Base-by-base conservation (phyloP, 2,888 invertebrate genomes). In the Monopis laevigella region DNA sequence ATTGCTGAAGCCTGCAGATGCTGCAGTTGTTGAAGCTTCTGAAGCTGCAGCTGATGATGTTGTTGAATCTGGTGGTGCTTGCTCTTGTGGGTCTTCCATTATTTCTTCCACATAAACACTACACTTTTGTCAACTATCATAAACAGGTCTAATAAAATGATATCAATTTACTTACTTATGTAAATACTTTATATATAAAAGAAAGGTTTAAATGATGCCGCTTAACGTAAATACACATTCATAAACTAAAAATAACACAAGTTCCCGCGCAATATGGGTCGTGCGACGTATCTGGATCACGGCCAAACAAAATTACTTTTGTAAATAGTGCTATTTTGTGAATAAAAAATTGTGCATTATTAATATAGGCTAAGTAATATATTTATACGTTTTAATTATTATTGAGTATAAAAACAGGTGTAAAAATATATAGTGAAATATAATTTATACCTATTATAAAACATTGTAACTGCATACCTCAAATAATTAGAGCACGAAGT, bases 191-290 rank as follows among this genome's bases (percentile, higher is more conserved):
- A n/a, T n/a, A n/a, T n/a, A n/a, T n/a, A n/a, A n/a, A n/a, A n/a
- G n/a, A n/a, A n/a, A n/a, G n/a, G n/a, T n/a, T n/a, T n/a, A n/a
- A n/a, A n/a, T n/a, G n/a, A n/a, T n/a, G n/a, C n/a, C n/a, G n/a
- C n/a, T n/a, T n/a, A n/a, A n/a, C n/a, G n/a, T n/a, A n/a, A n/a
- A n/a, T n/a, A n/a, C n/a, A n/a, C n/a, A n/a, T n/a, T n/a, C 61
- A 60, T 61, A 65, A 57, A 72, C 74, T 77, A 77, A 65, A 80
- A 74, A 78, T 80, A 80, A 59, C 67, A 53, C 69, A 63, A 63
- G 65, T 77, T 74, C 75, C 72, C 75, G 77, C 78, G 78, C 69
- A 74, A 65, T 74, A 73, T 61, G 61, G 64, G 59, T 65, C 69
- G 64, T 65, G 67, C 59, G 66, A n/a, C 13, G 3, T 40, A 75